Evolutionary conservation across 2,797 vertebrate species (phyloP).

Genomic region (Lacerta bilineata): DNA sequence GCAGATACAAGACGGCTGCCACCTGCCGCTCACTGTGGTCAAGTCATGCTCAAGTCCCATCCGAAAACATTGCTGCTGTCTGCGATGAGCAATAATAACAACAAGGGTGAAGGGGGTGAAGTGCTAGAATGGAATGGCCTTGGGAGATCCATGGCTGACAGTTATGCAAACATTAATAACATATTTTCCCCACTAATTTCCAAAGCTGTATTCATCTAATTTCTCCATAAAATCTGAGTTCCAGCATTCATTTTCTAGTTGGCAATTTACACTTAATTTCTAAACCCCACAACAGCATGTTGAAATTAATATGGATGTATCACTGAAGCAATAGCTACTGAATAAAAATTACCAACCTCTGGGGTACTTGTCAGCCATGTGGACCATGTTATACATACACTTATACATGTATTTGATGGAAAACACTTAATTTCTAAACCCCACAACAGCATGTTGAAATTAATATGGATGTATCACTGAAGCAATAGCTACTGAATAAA

Average conservation of each 20-base stretch:
- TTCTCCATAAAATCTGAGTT: not conserved
- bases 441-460: conserved; percentile 43
- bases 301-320: conserved; percentile 53
- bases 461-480: conserved; percentile 43
- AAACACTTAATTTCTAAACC: conserved; percentile 55
- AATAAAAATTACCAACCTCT: conserved; percentile 53
- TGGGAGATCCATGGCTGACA: not conserved
- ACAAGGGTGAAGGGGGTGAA: not conserved
- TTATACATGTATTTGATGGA: conserved; percentile 25
- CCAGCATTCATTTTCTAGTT: conserved; percentile 32
- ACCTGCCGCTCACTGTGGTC: not conserved
- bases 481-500: conserved; percentile 52
- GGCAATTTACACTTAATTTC: conserved; percentile 41
- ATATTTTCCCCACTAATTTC: not conserved
- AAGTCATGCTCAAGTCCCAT: no score
- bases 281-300: conserved; percentile 17
- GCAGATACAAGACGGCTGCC: not conserved
- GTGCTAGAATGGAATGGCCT: not conserved
- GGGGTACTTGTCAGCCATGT: conserved; percentile 18
- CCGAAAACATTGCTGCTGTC: not conserved
- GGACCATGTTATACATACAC: conserved; percentile 34
- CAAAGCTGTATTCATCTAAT: not conserved
- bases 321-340: conserved; percentile 40
- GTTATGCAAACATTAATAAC: not conserved
- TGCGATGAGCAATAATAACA: not conserved